Percentiles rank a stretch among this genome's conserved stretches.
phyloP scores from a whole-genome alignment of 1,140 invertebrate genomes.

The Dendrolimus punctatus region DNA sequence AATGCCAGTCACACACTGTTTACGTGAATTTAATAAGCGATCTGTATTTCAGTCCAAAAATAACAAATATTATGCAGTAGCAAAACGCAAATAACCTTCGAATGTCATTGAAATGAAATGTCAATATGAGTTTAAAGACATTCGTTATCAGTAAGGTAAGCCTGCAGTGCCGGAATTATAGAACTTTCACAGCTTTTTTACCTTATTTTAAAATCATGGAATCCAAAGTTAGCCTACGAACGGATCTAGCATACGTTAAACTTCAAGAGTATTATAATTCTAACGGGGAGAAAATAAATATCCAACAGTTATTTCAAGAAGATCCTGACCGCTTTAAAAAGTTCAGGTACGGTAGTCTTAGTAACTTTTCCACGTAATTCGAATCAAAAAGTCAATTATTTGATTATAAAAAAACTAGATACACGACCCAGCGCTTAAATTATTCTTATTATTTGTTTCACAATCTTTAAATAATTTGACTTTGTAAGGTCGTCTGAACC shows the following conservation, averaged over 20 bases:
- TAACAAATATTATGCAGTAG: too few relatives aligned
- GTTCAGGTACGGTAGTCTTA: slow-evolving; percentile 76
- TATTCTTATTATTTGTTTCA: too few relatives aligned
- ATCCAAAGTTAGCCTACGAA: slow-evolving; percentile 69
- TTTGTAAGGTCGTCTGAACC: too few relatives aligned
- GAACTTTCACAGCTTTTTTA: slow-evolving; percentile 22
- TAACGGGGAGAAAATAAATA: slow-evolving; percentile 81
- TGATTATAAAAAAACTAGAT: too few relatives aligned
- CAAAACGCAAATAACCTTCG: slow-evolving; percentile 63
- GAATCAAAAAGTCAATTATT: too few relatives aligned
- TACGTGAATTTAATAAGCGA: too few relatives aligned
- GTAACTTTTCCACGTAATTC: too few relatives aligned
- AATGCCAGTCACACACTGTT: too few relatives aligned
- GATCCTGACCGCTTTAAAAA: slow-evolving; percentile 86
- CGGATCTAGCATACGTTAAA: slow-evolving; percentile 80
- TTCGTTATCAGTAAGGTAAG: slow-evolving; percentile 42
- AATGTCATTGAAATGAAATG: slow-evolving; percentile 63
- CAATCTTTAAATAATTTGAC: too few relatives aligned
- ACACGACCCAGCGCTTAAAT: too few relatives aligned
- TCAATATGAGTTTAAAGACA: slow-evolving; percentile 58
- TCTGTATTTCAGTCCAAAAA: too few relatives aligned
- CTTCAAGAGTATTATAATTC: slow-evolving; percentile 80
- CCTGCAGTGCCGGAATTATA: slow-evolving; percentile 24
- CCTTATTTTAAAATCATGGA: slow-evolving; percentile 48
- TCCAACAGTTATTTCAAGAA: slow-evolving; percentile 82